These are phyloP conservation scores for Hippoglossus hippoglossus DNA, from an alignment of 2,797 vertebrate genomes.

Conservation along the genomic window DNA sequence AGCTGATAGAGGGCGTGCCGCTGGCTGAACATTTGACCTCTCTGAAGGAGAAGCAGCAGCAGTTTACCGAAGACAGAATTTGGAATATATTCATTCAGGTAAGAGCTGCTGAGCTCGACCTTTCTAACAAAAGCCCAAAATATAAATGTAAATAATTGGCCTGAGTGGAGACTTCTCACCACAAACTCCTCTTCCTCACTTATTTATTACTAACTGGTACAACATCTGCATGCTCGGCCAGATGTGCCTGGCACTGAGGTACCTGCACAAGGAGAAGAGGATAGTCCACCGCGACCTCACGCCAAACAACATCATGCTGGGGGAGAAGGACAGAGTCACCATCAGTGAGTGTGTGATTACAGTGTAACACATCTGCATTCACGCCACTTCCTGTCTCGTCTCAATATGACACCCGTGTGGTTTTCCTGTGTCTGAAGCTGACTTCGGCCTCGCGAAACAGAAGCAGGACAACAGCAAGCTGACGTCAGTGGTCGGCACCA, in stretches of 20 bases:
- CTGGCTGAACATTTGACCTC: constrained; percentile 90
- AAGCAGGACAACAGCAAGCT: constrained; percentile 93
- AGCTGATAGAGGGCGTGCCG: constrained; percentile 90
- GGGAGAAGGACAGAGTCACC: constrained; percentile 91
- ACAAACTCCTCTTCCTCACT: too few species aligned
- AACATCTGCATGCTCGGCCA: constrained; percentile 58
- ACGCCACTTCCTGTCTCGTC: background rate
- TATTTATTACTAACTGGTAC: background rate
- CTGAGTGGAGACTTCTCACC: constrained; percentile 1
- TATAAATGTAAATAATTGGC: background rate
- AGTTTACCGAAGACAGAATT: constrained; percentile 89
- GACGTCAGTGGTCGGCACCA: constrained; percentile 91
- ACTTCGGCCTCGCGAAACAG: constrained; percentile 94
- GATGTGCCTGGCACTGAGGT: constrained; percentile 91
- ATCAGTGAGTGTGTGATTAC: constrained; percentile 84
- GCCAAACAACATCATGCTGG: constrained; percentile 92
- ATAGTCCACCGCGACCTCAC: constrained; percentile 92
- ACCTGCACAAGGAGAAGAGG: constrained; percentile 93
- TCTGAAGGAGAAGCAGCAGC: constrained; percentile 90
- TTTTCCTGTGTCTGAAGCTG: constrained; percentile 80
- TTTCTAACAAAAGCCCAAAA: constrained; percentile 4
- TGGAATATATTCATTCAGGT: constrained; percentile 96
- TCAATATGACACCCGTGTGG: background rate
- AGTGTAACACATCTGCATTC: background rate
- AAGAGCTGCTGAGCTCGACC: constrained; percentile 8